Base-by-base conservation (phyloP, 2,888 invertebrate species). In the Eupithecia insigniata region DNA sequence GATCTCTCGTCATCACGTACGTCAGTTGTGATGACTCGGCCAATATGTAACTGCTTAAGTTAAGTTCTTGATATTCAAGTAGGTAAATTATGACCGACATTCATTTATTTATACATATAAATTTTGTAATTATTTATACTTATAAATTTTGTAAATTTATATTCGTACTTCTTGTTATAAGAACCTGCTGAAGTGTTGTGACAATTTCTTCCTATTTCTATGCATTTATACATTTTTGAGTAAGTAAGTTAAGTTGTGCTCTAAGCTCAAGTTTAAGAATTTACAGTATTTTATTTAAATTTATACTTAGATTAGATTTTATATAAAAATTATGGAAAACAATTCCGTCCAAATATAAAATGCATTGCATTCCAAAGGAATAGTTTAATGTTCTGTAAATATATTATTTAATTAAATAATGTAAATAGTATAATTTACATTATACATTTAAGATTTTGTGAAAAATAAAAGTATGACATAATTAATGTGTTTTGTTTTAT, bases 331-430 rank as follows among this genome's bases (percentile, higher is more conserved):
- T 7, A 83, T 82, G 82, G 83, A 81, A 66, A 87, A 87, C 81
- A 82, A 82, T 87, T 91, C 92, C 93, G 92, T 92, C 93, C 93
- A 92, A 93, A 90, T 86, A 90, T 76, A 70, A 78, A 75, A 83
- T 87, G 85, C 84, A 86, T 85, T 89, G 85, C 88, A 89, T 92
- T 93, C 93, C 93, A 93, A 93, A 93, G 93, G 92, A 92, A 92
- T 91, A 90, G 87, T 85, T 81, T 78, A 78, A 80, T 80, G 80
- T 66, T 78, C 78, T 80, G 79, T 81, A 79, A 77, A 82, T 81
- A 82, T 71, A 76, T 77, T 74, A 72, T 75, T 73, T 74, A 30
- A 62, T 36, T 14, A 1, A 36, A 69, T 76, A 61, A 66, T 82
- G 74, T 78, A 81, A 72, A 79, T 78, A 78, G 65, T 71, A 62